Evolutionary conservation across 2,888 invertebrate species (phyloP).

Genomic region (Oscheius sp.): DNA sequence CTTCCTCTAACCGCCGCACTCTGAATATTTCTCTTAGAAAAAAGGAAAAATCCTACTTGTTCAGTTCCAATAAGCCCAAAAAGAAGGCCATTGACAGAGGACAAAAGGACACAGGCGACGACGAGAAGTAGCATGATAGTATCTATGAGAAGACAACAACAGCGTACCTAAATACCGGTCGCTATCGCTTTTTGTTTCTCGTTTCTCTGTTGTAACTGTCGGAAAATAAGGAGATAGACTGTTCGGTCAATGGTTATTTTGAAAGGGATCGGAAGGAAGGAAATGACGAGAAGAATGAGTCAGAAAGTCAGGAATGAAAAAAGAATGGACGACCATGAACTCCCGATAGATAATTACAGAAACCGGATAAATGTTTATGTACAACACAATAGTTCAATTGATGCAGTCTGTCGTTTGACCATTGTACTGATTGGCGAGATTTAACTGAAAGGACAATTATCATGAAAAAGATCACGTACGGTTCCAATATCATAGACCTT

Average conservation of each 20-base stretch:
- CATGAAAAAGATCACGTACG: background rate
- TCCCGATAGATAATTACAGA: background rate
- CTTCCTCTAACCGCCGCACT: conserved; percentile 58
- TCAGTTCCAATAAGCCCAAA: conserved; percentile 50
- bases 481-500: conserved; percentile 54
- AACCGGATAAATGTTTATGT: background rate
- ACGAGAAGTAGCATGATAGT: background rate
- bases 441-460: conserved; percentile 18
- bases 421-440: conserved; percentile 54
- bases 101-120: background rate
- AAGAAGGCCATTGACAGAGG: conserved; percentile 33
- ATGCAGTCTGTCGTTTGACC: conserved; percentile 57
- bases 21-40: conserved; percentile 31
- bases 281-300: background rate
- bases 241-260: background rate
- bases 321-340: background rate
- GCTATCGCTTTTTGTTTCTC: background rate
- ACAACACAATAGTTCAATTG: conserved; percentile 30
- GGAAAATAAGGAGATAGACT: background rate
- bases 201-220: background rate
- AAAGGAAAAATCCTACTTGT: conserved; percentile 32
- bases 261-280: background rate
- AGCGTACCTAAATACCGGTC: conserved; percentile 19
- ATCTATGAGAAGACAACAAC: conserved; percentile 3
- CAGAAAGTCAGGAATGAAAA: background rate